Evolutionary conservation across 2,113 vertebrate genomes (phyloP).

Genomic region (Cisticola juncidis): DNA sequence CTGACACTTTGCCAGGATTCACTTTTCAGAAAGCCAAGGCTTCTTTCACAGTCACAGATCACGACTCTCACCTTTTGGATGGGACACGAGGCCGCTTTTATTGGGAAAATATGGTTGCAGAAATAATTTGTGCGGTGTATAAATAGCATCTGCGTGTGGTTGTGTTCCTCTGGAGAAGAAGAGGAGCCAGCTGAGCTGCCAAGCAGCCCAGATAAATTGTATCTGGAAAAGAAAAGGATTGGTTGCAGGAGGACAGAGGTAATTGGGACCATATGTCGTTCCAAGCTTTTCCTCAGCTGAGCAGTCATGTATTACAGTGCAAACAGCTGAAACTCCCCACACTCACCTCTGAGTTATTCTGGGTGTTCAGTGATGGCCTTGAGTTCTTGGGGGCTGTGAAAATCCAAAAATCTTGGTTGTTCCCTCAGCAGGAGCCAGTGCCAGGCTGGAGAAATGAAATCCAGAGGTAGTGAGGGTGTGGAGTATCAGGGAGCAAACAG

Average conservation of each 20-base stretch:
- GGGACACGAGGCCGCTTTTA: neutral
- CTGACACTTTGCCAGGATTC: neutral
- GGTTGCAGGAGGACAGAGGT: neutral
- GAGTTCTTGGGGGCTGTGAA: neutral
- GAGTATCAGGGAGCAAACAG: neutral
- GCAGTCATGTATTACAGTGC: neutral
- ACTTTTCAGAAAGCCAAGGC: neutral
- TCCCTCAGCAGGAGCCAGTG: neutral
- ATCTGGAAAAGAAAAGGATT: neutral
- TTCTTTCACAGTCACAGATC: neutral
- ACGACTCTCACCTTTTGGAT: neutral
- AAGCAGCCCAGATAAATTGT: neutral
- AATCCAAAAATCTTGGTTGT: neutral
- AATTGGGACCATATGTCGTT: neutral
- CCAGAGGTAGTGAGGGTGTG: neutral
- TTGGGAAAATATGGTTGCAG: neutral
- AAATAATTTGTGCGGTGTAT: neutral
- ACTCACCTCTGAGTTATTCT: neutral
- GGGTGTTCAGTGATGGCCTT: neutral
- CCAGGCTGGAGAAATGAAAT: neutral
- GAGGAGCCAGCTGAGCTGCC: slow-evolving; percentile 3
- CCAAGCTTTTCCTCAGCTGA: neutral
- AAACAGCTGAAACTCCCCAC: neutral
- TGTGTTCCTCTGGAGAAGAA: neutral
- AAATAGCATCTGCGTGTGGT: neutral